Evolutionary conservation across 2,888 invertebrate genomes (phyloP).

Genomic region (Podotricha telesiphe): DNA sequence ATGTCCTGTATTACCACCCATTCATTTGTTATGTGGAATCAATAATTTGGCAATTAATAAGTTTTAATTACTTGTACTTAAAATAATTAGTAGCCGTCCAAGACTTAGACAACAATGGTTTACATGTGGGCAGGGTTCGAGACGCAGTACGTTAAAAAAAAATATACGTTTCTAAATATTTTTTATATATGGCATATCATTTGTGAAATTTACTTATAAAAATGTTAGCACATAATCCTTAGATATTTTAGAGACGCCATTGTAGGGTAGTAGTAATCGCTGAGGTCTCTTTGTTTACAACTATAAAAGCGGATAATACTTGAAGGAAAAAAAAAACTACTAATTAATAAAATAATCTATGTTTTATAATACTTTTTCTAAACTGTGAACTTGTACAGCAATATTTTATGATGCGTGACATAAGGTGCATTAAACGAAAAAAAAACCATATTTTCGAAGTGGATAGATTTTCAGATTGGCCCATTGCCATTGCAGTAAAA

Average conservation of each 20-base stretch:
- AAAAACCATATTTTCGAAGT: slow-evolving; percentile 14
- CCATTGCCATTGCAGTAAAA: slow-evolving; percentile 81
- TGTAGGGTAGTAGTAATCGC: neutral
- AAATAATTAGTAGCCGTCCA: no score
- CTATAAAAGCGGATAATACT: neutral
- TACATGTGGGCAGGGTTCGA: no score
- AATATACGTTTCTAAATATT: no score
- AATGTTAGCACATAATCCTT: neutral
- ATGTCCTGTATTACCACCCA: neutral
- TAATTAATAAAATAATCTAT: no score
- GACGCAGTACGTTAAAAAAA: no score
- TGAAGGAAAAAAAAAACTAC: no score
- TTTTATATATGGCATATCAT: no score
- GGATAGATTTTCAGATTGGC: slow-evolving; percentile 66
- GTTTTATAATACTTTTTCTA: no score
- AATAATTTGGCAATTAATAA: neutral
- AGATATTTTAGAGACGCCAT: neutral
- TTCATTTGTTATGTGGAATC: slow-evolving; percentile 8
- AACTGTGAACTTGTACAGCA: neutral
- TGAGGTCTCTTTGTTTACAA: no score
- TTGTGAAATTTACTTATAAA: no score
- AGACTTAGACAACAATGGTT: no score
- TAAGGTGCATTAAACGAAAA: slow-evolving; percentile 3
- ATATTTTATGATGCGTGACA: neutral
- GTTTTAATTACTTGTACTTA: no score